Evolutionary conservation across 1,140 invertebrate species (phyloP).

Genomic region (Scylla paramamosain): DNA sequence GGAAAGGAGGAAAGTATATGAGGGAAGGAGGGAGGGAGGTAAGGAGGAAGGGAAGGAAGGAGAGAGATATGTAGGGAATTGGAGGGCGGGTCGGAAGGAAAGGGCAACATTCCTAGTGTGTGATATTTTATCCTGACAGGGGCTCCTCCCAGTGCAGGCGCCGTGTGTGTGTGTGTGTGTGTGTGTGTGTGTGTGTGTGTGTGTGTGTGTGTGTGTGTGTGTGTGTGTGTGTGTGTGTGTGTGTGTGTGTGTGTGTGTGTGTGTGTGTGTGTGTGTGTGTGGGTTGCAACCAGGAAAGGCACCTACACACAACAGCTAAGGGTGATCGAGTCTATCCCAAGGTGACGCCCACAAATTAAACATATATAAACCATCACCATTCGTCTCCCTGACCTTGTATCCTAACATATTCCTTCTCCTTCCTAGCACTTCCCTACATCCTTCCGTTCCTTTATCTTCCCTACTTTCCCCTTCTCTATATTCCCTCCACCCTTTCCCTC

Average conservation of each 20-base stretch:
- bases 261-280: no score
- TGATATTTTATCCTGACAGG: neutral
- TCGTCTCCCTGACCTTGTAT: neutral
- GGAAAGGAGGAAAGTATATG: neutral
- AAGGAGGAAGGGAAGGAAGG: neutral
- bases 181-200: conserved; percentile 2
- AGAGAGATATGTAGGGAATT: no score
- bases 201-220: conserved; percentile 12
- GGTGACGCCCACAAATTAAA: neutral
- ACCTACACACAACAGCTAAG: neutral
- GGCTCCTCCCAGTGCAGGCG: no score
- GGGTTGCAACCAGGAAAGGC: neutral
- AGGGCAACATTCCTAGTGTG: neutral
- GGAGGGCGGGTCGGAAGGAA: neutral
- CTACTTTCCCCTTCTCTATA: neutral
- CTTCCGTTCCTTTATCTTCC: neutral
- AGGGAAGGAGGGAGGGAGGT: neutral
- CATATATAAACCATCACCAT: neutral
- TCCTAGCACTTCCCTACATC: neutral
- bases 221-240: conserved; percentile 20
- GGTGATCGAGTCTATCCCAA: neutral
- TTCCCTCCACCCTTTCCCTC: neutral
- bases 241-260: conserved; percentile 20
- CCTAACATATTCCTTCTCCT: neutral
- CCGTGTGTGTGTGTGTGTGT: neutral